A percentile compares a stretch with the other conserved stretches of the same genome.
Evolutionary conservation across 2,797 vertebrate species (phyloP).

Genomic region (Falco rusticolus): DNA sequence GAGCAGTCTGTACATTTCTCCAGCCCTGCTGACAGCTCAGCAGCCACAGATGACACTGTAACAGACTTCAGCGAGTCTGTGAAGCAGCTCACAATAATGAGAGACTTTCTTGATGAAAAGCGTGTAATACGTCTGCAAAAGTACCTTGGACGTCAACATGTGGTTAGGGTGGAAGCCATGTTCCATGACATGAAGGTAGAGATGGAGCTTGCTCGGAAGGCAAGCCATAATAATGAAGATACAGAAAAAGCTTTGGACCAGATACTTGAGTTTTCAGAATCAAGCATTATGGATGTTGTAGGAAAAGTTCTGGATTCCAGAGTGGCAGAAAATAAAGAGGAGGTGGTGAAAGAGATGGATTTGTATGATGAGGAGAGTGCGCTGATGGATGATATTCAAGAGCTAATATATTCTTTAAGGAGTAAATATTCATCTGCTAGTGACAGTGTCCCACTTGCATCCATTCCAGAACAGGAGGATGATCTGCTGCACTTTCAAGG

Average conservation of each 20-base stretch:
- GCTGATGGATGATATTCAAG: constrained; percentile 90
- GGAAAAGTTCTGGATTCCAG: constrained; percentile 85
- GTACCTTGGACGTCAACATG: constrained; percentile 81
- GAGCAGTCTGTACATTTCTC: not conserved
- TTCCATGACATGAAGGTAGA: constrained; percentile 84
- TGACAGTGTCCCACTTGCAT: constrained; percentile 76
- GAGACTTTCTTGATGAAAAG: constrained; percentile 83
- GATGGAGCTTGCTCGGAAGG: constrained; percentile 77
- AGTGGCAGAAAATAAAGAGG: constrained; percentile 51
- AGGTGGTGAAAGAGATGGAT: constrained; percentile 65
- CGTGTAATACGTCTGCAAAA: constrained; percentile 78
- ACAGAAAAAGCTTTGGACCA: constrained; percentile 83
- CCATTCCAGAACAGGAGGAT: not conserved
- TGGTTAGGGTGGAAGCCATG: constrained; percentile 85
- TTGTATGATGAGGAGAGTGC: constrained; percentile 84
- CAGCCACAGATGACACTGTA: not conserved
- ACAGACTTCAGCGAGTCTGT: constrained; percentile 77
- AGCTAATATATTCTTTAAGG: constrained; percentile 89
- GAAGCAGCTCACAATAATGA: constrained; percentile 80
- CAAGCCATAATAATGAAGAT: constrained; percentile 68
- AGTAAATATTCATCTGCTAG: constrained; percentile 83
- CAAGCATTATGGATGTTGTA: constrained; percentile 83
- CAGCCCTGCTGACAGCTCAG: not conserved
- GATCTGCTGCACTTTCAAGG: constrained; percentile 56
- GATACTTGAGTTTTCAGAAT: constrained; percentile 88